Base-by-base conservation (phyloP, 2,888 invertebrate genomes). In the Mesodorylaimus sp. region DNA sequence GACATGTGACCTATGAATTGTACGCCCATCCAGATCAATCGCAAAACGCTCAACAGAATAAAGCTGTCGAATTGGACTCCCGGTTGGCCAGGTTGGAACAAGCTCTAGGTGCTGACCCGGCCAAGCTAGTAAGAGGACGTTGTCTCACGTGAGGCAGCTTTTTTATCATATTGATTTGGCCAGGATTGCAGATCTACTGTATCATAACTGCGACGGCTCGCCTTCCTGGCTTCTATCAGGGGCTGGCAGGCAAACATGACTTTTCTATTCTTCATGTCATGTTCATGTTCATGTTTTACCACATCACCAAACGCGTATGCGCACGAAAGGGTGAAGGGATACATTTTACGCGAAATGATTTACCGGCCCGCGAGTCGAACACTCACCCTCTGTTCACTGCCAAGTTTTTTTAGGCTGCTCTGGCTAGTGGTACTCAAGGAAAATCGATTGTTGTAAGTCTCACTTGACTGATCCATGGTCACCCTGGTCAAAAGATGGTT, bases 61-160 rank as follows among this genome's bases (percentile, higher is more conserved):
- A 84, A 64, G 71, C 87, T 52, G 83, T 85, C 2, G 81, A 81
- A 58, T 72, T 91, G 1, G 91, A 91, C 65, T 78, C 81, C 62
- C 78, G 84, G 59, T 70, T 93, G 54, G 82, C 85, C 61, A 77
- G 80, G 59, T 65, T 93, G 51, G 89, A 91, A 70, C 77, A 77
- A 60, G 76, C 81, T 1, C 75, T 91, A 26, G 89, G 89, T 1
- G 76, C 80, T n/a, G 76, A 79, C 50, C 79, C 79, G 48, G 83
- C 87, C 48, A 83, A 83, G 66, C 64, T 85, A 55, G 78, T 80
- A 57, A 73, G 78, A 19, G 21, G 7, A n/a, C 5, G 37, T 23
- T 52, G 26, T 39, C 21, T 19, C 5, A n/a, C 21, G 21, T n/a
- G 21, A 7, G 10, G 10, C 10, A 39, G 10, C n/a, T n/a, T n/a